Conservation (phyloP, 2,888 invertebrate species). For the Drosophila kambysellisi region DNA sequence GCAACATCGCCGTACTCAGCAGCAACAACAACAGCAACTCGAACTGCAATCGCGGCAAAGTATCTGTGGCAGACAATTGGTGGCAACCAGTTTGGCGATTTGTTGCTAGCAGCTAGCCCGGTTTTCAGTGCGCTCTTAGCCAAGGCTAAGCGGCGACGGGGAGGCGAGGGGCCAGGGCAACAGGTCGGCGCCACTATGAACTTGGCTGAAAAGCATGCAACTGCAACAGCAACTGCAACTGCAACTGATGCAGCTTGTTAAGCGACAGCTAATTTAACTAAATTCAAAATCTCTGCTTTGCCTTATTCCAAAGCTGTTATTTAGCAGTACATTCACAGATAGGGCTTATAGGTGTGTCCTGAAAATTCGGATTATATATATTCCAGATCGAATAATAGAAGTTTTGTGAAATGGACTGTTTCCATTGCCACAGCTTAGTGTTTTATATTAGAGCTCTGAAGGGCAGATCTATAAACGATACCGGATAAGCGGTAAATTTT, state of each 20-base stretch:
- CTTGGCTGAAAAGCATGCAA: slow-evolving; percentile 52
- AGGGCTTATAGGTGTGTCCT: neutral
- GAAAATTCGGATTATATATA: neutral
- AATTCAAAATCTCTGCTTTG: neutral
- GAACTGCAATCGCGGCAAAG: slow-evolving; percentile 39
- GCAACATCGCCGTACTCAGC: slow-evolving; percentile 52
- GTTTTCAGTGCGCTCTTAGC: slow-evolving; percentile 28
- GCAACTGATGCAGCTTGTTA: slow-evolving; percentile 11
- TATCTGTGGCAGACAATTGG: slow-evolving; percentile 58
- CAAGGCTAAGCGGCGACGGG: slow-evolving; percentile 9
- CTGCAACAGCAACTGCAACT: slow-evolving; percentile 54
- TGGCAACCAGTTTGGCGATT: slow-evolving; percentile 60
- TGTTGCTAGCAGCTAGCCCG: slow-evolving; percentile 35
- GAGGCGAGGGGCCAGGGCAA: neutral
- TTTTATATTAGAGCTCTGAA: neutral
- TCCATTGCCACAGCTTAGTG: neutral
- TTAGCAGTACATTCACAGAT: neutral
- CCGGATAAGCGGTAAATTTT: no score
- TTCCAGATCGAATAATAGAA: neutral
- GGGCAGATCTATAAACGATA: neutral
- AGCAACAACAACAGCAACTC: slow-evolving; percentile 32
- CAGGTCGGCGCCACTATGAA: slow-evolving; percentile 57
- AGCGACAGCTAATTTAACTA: neutral
- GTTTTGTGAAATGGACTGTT: neutral
- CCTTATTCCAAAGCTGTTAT: neutral